Base-by-base conservation (phyloP, 2,888 invertebrate genomes). In the Terebella lapidaria region DNA sequence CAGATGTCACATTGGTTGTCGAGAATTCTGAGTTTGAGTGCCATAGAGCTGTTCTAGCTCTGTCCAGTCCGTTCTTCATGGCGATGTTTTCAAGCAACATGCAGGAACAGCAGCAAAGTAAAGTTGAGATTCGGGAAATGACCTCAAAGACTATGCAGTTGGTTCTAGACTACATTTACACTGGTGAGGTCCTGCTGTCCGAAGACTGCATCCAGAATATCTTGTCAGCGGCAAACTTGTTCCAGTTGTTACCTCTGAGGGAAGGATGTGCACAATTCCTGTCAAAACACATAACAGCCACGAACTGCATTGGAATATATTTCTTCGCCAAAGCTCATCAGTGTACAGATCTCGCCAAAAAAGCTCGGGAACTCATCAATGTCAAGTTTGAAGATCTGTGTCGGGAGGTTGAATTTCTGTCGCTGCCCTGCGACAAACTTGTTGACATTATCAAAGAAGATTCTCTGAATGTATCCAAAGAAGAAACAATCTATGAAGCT, bases 251-350 rank as follows among this genome's bases (percentile, higher is more conserved):
- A 29, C 67, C 74, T 1, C 62, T 78, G 35, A 67, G 75, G 5
- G 67, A 69, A 45, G 77, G 76, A 2, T 78, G 78, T 69, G 78
- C 77, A 0, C 74, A 75, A 55, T 78, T 74, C 63, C 77, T 78
- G 78, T 71, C 74, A 63, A 71, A 70, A 35, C 77, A 78, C 56
- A 73, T 78, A 3, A 73, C 67, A 3, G 74, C 74, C 15, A 63
- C 67, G 27, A 78, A 78, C 66, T 77, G 77, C 62, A 74, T 78
- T 56, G 77, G 76, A 3, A 72, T 77, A 1, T 78, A 72, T 60
- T 77, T 78, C 65, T 78, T 77, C 63, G 78, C 78, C 18, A 71
- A 71, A 56, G 76, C 76, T 5, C 78, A 78, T 61, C 73, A 76
- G 59, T 78, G 78, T 62, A 68, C 70, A 15, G 63, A 62, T 2